phyloP scores from a whole-genome alignment of 2,888 invertebrate genomes.

The Muschampia plurimacula region DNA sequence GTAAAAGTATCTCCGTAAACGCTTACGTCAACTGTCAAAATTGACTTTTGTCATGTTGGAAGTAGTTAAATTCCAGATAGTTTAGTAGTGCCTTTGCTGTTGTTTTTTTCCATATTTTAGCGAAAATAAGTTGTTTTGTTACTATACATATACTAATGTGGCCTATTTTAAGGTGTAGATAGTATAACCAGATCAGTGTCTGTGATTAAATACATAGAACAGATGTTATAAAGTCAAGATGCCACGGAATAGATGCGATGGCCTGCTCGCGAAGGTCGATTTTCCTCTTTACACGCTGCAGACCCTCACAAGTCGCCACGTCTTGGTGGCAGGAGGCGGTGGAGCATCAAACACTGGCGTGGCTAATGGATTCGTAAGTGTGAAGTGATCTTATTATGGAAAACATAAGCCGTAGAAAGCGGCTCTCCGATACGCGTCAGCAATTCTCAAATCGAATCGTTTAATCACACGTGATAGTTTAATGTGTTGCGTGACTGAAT shows the following conservation, averaged over 20 bases:
- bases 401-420: slow-evolving; percentile 40
- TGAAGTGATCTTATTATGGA: slow-evolving; percentile 31
- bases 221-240: slow-evolving; percentile 71
- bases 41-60: slow-evolving; percentile 86
- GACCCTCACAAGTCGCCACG: slow-evolving; percentile 96
- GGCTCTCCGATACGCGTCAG: slow-evolving; percentile 62
- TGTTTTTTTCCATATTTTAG: slow-evolving; percentile 63
- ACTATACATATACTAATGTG: slow-evolving; percentile 63
- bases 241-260: slow-evolving; percentile 86
- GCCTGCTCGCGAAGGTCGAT: slow-evolving; percentile 94
- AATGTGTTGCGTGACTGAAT: slow-evolving; percentile 20
- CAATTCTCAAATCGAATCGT: slow-evolving; percentile 33
- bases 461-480: slow-evolving; percentile 30
- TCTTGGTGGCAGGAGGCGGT: slow-evolving; percentile 98
- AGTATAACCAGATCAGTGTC: slow-evolving; percentile 55
- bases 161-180: slow-evolving; percentile 55
- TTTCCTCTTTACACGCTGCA: slow-evolving; percentile 97
- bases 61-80: slow-evolving; percentile 67
- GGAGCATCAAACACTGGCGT: slow-evolving; percentile 99
- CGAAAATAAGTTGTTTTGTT: slow-evolving; percentile 46
- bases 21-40: slow-evolving; percentile 55
- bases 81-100: slow-evolving; percentile 63
- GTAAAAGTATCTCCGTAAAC: slow-evolving; percentile 7
- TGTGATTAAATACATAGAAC: slow-evolving; percentile 54
- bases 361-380: slow-evolving; percentile 97